Evolutionary conservation across 2,888 invertebrate species (phyloP), one percentile per base, ranked within the genome.

Genomic region (Thecophora atra): DNA sequence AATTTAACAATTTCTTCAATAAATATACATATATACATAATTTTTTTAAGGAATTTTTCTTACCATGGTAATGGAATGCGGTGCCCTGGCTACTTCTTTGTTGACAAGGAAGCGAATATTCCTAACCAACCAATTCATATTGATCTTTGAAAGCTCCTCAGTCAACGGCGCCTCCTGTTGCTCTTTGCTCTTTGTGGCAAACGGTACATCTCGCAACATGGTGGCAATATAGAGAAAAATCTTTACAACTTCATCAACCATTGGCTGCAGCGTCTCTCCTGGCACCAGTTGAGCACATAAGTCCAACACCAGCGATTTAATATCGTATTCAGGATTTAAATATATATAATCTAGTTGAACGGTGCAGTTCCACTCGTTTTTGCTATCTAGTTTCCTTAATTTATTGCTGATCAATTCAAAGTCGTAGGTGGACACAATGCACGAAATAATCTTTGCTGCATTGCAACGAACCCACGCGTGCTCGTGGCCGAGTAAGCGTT

Each of bases 401-500:
- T 77, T 73, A 19, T 77, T 79, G 26, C 90, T 89, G 62, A 94
- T 87, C 73, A 91, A 89, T 1, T 89, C 89, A 11, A 89, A 86
- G 80, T 93, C 89, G 63, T 92, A 89, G 0, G 89, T 86, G 0
- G 90, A 88, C 70, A 97, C 87, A 66, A 96, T 88, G 63, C 91
- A 89, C 0, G 93, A 93, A 58, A 97, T 85, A 75, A 96, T 89
- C 83, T 95, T 94, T 0, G 92, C 90, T 0, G 95, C 90, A 72
- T 90, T 90, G 62, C 95, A 87, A 70, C 96, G 90, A 0, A 97
- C 94, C 96, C 96, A 96, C 44, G 91, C 89, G 82, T 97, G 97
- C 17, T 94, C 93, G 84, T 97, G 92, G 0, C 89, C 91, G 19
- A 97, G 83, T 58, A 95, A 89, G 21, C 88, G 88, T 84, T 94